Conservation (phyloP, 2,888 invertebrate genomes). For the Sepiola atlantica region DNA sequence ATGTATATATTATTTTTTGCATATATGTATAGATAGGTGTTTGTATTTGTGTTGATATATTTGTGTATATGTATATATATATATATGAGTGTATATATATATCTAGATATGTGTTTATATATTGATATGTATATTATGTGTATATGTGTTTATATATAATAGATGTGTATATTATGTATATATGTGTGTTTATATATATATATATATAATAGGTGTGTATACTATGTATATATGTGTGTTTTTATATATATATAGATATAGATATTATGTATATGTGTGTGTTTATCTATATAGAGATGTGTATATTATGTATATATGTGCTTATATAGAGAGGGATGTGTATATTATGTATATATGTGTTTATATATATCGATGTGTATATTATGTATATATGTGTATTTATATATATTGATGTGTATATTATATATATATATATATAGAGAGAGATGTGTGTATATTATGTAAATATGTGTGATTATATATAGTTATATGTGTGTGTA, state of each 20-base stretch:
- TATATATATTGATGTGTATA: too few relatives aligned
- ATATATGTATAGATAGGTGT: neutral
- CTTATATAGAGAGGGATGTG: too few relatives aligned
- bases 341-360: neutral
- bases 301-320: too few relatives aligned
- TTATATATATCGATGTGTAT: neutral
- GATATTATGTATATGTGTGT: neutral
- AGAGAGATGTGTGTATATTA: too few relatives aligned
- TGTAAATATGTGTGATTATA: neutral
- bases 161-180: neutral
- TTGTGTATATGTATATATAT: neutral
- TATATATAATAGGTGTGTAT: neutral
- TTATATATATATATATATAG: neutral
- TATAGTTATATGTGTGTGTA: neutral
- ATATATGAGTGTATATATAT: neutral
- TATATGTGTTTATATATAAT: neutral
- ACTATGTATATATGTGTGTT: neutral
- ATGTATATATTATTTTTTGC: too few relatives aligned
- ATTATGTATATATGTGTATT: neutral
- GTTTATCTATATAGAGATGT: too few relatives aligned
- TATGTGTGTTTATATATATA: neutral
- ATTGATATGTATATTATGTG: too few relatives aligned
- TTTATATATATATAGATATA: too few relatives aligned
- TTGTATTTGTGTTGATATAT: neutral
- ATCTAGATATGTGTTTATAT: too few relatives aligned